phyloP scores from a whole-genome alignment of 2,888 invertebrate species.

The Tortrix viridana region DNA sequence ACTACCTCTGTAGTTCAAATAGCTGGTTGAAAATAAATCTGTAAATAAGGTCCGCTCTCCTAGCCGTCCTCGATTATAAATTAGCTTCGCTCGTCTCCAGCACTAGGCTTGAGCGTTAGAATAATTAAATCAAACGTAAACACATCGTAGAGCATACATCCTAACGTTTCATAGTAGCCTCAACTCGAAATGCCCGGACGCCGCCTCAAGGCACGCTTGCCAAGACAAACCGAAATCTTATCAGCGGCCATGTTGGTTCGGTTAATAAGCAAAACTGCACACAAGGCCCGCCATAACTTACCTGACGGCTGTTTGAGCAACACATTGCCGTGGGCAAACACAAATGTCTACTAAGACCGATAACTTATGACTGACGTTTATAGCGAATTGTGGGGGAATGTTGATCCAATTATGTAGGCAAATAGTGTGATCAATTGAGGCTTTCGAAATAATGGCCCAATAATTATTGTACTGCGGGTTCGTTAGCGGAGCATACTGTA shows the following conservation, averaged over 20 bases:
- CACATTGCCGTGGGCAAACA: constrained; percentile 11
- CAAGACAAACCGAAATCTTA: constrained; percentile 83
- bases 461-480: background rate
- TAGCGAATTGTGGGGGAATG: constrained; percentile 41
- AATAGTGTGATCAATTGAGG: constrained; percentile 12
- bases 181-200: constrained; percentile 73
- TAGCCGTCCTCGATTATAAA: no score
- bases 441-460: background rate
- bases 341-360: constrained; percentile 44
- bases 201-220: constrained; percentile 77
- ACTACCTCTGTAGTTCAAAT: no score
- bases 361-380: constrained; percentile 62
- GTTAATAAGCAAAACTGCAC: constrained; percentile 83
- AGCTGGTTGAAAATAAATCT: no score
- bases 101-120: background rate
- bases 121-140: background rate
- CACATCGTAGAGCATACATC: constrained; percentile 47
- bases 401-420: constrained; percentile 30
- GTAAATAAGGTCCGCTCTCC: no score
- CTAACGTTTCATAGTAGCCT: constrained; percentile 54
- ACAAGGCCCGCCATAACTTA: constrained; percentile 69
- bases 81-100: no score
- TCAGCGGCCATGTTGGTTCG: constrained; percentile 78
- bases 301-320: constrained; percentile 76
- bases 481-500: background rate